Conservation (phyloP, 1,140 invertebrate species). For the Rhizoglyphus robini region DNA sequence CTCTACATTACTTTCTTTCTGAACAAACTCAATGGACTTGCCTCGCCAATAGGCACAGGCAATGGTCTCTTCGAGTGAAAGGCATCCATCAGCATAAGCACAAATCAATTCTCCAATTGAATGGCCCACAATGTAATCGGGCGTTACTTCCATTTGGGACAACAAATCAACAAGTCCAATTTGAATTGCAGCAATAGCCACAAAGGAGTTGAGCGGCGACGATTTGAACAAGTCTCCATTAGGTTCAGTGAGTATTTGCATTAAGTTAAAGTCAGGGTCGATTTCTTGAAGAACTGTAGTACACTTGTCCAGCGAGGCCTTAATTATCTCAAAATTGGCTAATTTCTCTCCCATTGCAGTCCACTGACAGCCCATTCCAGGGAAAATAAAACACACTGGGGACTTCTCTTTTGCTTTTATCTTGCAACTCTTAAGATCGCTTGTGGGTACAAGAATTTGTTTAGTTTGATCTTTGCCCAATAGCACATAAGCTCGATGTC, state of each 20-base stretch:
- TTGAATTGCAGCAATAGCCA: constrained; percentile 86
- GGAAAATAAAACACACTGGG: constrained; percentile 84
- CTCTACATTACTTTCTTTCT: background rate
- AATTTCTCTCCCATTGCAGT: constrained; percentile 75
- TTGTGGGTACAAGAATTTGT: background rate
- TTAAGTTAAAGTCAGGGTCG: constrained; percentile 7
- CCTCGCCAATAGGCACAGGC: constrained; percentile 82
- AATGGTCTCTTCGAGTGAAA: constrained; percentile 80
- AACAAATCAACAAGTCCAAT: constrained; percentile 78
- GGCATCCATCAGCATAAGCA: constrained; percentile 86
- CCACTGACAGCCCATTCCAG: constrained; percentile 96
- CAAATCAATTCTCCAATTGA: constrained; percentile 89
- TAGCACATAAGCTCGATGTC: constrained; percentile 1
- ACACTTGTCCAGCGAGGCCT: background rate
- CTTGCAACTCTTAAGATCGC: background rate
- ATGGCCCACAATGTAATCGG: constrained; percentile 88
- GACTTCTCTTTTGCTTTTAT: constrained; percentile 34
- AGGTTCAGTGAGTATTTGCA: background rate
- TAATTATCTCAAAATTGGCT: constrained; percentile 49
- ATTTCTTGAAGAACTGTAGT: background rate
- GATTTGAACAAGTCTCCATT: background rate
- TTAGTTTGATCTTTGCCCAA: background rate
- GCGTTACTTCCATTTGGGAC: constrained; percentile 54
- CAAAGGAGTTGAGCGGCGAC: constrained; percentile 45
- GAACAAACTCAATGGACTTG: constrained; percentile 24